A percentile compares a stretch with the other conserved stretches of the same genome.
Conservation (phyloP, 1,140 invertebrate genomes). For the Asbolus verrucosus region DNA sequence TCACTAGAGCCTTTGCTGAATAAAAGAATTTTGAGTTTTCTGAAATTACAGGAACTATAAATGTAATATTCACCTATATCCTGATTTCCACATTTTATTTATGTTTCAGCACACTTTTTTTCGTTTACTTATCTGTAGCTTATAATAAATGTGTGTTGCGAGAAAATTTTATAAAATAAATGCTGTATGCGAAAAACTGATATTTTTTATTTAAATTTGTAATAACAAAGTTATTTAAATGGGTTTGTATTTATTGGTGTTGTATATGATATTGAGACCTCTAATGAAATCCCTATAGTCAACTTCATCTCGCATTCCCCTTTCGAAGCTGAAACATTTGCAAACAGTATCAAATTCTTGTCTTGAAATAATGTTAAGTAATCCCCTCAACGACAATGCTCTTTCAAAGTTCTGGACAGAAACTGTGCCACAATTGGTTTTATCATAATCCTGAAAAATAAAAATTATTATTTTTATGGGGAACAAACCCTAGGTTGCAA, state of each 20-base stretch:
- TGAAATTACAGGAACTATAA: background rate
- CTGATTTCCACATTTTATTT: too few relatives aligned
- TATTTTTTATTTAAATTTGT: too few relatives aligned
- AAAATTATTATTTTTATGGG: slow-evolving; percentile 11
- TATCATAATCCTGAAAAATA: slow-evolving; percentile 73
- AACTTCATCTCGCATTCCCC: slow-evolving; percentile 71
- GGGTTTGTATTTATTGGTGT: slow-evolving; percentile 64
- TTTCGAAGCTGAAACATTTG: slow-evolving; percentile 75
- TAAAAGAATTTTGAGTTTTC: slow-evolving; percentile 8
- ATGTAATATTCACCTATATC: background rate
- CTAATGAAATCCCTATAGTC: slow-evolving; percentile 72
- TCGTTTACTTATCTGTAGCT: too few relatives aligned
- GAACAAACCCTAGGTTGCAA: slow-evolving; percentile 11
- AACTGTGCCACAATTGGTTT: slow-evolving; percentile 72
- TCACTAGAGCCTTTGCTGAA: background rate
- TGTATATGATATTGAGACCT: slow-evolving; percentile 68
- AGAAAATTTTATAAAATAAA: too few relatives aligned
- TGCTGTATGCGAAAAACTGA: too few relatives aligned
- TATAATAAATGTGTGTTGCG: too few relatives aligned
- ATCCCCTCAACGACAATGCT: slow-evolving; percentile 71
- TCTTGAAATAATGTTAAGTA: slow-evolving; percentile 70
- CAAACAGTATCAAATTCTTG: slow-evolving; percentile 73
- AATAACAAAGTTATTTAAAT: slow-evolving; percentile 61
- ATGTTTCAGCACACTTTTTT: too few relatives aligned
- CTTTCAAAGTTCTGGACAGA: slow-evolving; percentile 71